Percentiles rank a stretch among this genome's conserved stretches.
Conservation (phyloP, 2,888 invertebrate species). For the Sympetrum striolatum region DNA sequence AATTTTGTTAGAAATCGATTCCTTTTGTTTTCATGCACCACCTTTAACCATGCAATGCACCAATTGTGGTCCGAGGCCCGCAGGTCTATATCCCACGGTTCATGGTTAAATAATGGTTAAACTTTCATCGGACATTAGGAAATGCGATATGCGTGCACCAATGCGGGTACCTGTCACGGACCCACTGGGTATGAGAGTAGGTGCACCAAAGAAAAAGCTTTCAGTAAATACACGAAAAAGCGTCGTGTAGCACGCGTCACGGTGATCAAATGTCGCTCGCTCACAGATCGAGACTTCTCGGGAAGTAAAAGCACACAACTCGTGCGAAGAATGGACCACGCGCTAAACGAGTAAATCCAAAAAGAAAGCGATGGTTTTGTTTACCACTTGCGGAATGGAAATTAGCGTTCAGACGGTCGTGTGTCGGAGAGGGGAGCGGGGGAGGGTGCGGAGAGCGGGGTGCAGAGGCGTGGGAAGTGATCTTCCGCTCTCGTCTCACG, state of each 20-base stretch:
- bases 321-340: neutral
- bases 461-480: slow-evolving; percentile 12
- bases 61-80: too few species aligned
- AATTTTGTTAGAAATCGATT: too few species aligned
- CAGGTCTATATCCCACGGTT: too few species aligned
- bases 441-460: neutral
- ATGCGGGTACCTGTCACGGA: neutral
- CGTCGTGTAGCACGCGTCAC: neutral
- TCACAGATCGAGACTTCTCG: neutral
- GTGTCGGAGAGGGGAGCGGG: neutral
- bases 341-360: neutral
- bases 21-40: too few species aligned
- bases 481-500: slow-evolving; percentile 10
- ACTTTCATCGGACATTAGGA: neutral
- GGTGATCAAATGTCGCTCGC: neutral
- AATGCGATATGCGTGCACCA: neutral
- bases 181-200: too few species aligned
- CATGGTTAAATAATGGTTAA: too few species aligned
- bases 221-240: neutral
- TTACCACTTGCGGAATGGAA: neutral
- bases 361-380: neutral
- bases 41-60: too few species aligned
- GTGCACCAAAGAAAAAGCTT: neutral
- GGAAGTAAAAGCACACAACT: neutral
- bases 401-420: neutral